phyloP scores from a whole-genome alignment of 2,113 vertebrate genomes.

The Ramphastos sulfuratus region DNA sequence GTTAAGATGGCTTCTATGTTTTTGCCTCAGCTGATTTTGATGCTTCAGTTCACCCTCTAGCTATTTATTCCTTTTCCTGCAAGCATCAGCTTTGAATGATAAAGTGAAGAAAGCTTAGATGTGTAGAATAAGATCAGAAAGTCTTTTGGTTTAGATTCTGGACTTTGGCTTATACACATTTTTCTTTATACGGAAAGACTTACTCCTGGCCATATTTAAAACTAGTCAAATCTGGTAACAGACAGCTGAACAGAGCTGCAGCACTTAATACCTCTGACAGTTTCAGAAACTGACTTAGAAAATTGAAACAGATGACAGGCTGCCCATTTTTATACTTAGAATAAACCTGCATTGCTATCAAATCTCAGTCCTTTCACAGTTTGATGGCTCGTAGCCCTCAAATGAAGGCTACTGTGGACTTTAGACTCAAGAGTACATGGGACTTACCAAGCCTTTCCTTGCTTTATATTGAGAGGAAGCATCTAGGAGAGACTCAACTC shows the following conservation, averaged over 20 bases:
- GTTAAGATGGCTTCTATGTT: background rate
- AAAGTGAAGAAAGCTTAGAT: constrained; percentile 13
- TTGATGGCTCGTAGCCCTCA: background rate
- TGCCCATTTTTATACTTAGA: background rate
- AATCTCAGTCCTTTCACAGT: background rate
- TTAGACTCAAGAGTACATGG: background rate
- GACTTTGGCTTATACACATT: background rate
- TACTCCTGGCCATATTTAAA: background rate
- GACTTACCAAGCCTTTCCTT: background rate
- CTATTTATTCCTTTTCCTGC: constrained; percentile 18
- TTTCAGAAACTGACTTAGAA: background rate
- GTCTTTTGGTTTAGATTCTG: background rate
- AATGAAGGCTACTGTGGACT: background rate
- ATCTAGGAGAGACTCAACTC: background rate
- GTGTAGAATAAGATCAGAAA: constrained; percentile 5
- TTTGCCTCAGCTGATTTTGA: background rate
- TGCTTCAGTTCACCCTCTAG: background rate
- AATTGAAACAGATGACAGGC: background rate
- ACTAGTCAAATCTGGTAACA: background rate
- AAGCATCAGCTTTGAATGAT: background rate
- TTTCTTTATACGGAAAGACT: background rate
- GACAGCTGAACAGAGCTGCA: background rate
- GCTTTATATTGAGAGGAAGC: background rate
- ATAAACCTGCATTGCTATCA: background rate
- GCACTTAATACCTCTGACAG: background rate